Evolutionary conservation across 2,888 invertebrate genomes (phyloP), one percentile per base, ranked within the genome.

Genomic region (Myathropa florea): DNA sequence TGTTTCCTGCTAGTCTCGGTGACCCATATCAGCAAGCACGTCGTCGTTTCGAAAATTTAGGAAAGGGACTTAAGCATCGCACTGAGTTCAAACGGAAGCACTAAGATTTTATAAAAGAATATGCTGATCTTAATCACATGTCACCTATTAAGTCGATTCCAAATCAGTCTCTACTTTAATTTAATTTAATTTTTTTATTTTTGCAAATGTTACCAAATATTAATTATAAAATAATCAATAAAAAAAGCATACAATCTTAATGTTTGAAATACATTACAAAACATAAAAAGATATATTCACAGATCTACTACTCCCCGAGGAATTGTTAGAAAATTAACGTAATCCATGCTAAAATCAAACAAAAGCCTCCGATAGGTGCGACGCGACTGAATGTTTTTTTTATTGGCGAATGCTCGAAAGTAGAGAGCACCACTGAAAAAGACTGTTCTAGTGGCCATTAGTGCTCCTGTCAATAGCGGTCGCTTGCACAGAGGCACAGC

Each of bases 351-450:
- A 97, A 92, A 89, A 98, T 98, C 59, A 98, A 94, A 90, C 97
- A 95, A 80, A 96, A 95, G 18, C 98, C 98, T 26, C 98, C 98
- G 89, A 97, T 94, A 0, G 98, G 98, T 9, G 98, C 97, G 36
- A 97, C 93, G 89, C 94, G 94, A 75, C 96, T 95, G 77, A 96
- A 94, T 71, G 94, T 94, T 88, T 95, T 94, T n/a, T 88, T 97
- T 95, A 0, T 96, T 97, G 0, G 97, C 97, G 89, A 98, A 94
- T 0, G 97, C 96, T 90, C 96, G 96, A 91, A 97, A 97, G 92
- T 98, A 99, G 92, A 98, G 97, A n/a, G 97, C 95, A 0, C 98
- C 98, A 91, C 96, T 96, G 92, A 98, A 98, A 46, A 98, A 91
- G 3, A 95, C 89, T 89, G 97, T 97, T 4, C 98, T 98, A 46